These are phyloP conservation scores for Amblyraja radiata DNA, from an alignment of 2,797 vertebrate genomes.

Conservation along the genomic window DNA sequence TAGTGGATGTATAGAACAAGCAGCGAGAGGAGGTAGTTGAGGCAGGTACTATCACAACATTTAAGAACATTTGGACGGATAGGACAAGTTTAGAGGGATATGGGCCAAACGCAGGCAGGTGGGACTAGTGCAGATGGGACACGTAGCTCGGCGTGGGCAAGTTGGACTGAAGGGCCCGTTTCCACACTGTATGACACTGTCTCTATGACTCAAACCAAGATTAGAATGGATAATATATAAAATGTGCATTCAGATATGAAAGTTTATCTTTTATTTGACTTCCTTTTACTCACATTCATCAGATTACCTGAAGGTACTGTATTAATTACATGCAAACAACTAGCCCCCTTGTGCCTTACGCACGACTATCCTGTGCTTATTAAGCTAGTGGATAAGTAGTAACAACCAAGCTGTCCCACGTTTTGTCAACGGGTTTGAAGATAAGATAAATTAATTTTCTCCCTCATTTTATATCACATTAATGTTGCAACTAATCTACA, in stretches of 20 bases:
- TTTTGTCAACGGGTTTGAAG: too few species aligned
- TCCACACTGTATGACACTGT: too few species aligned
- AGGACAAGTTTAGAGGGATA: too few species aligned
- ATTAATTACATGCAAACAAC: background rate
- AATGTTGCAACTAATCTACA: background rate
- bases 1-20: too few species aligned
- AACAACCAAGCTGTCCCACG: background rate
- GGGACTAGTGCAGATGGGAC: too few species aligned
- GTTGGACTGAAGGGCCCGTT: too few species aligned
- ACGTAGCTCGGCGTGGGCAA: too few species aligned
- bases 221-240: background rate
- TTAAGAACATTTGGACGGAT: too few species aligned
- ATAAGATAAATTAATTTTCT: background rate
- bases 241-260: background rate
- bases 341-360: background rate
- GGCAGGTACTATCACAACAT: too few species aligned
- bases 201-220: background rate
- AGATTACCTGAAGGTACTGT: background rate
- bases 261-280: background rate
- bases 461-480: background rate
- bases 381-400: background rate
- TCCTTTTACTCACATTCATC: background rate
- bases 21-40: too few species aligned
- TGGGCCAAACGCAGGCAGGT: too few species aligned
- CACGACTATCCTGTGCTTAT: background rate